Evolutionary conservation across 1,140 invertebrate genomes (phyloP).

Genomic region (Atopsyche davidsoni): DNA sequence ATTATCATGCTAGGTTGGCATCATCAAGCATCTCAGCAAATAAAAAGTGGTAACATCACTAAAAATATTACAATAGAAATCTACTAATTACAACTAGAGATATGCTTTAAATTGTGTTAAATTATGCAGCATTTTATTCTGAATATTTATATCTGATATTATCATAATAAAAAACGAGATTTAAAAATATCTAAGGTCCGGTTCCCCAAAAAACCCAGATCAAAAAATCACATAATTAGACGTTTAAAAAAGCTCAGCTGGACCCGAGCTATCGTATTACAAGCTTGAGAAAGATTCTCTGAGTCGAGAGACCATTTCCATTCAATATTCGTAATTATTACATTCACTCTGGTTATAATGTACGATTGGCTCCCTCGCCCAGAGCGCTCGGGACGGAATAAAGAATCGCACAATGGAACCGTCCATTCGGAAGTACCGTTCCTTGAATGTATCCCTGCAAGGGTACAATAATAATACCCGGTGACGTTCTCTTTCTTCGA

Average conservation of each 20-base stretch:
- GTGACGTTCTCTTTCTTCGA: conserved; percentile 24
- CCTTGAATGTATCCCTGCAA: conserved; percentile 5
- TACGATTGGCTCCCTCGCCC: conserved; percentile 4
- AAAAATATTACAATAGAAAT: too few species aligned
- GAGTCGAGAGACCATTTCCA: conserved; percentile 8
- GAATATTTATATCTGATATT: too few species aligned
- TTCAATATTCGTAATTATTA: conserved; percentile 29
- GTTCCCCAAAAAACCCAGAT: too few species aligned
- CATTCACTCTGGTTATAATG: conserved; percentile 23
- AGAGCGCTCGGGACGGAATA: background rate
- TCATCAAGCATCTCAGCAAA: too few species aligned
- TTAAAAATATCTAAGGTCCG: too few species aligned
- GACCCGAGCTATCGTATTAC: conserved; percentile 25
- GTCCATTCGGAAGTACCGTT: conserved; percentile 30
- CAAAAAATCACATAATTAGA: conserved; percentile 27
- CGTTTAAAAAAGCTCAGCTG: conserved; percentile 17
- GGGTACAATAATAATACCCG: conserved; percentile 19
- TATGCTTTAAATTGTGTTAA: too few species aligned
- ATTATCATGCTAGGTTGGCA: too few species aligned
- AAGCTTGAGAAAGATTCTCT: conserved; percentile 16
- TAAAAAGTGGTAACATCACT: too few species aligned
- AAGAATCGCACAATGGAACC: conserved; percentile 22
- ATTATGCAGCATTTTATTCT: too few species aligned
- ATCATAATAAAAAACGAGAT: too few species aligned
- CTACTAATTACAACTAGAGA: too few species aligned